Percentiles rank a stretch among this genome's conserved stretches.
phyloP scores from a whole-genome alignment of 2,797 vertebrate species.

The Sebastes trivittatus region DNA sequence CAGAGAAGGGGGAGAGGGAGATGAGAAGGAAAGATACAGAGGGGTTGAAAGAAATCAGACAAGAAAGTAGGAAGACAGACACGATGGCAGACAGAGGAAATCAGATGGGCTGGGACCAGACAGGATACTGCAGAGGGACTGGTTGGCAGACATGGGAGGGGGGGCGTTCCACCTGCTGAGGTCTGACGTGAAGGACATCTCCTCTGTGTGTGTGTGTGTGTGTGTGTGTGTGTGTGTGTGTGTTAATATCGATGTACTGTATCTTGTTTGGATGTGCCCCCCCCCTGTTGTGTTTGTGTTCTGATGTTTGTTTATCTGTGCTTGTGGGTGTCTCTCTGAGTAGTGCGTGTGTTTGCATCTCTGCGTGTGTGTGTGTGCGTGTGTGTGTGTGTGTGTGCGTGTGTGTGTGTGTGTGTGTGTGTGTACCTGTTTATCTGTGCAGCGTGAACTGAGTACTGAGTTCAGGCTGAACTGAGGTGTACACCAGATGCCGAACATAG shows the following conservation, averaged over 20 bases:
- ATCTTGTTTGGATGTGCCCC: slow-evolving; percentile 44
- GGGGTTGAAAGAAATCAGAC: slow-evolving; percentile 45
- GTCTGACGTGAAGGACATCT: slow-evolving; percentile 63
- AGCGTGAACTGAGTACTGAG: slow-evolving; percentile 25
- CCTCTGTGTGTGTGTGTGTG: neutral
- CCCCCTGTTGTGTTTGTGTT: slow-evolving; percentile 32
- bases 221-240: neutral
- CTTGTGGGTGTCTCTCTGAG: slow-evolving; percentile 24
- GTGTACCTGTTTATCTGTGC: slow-evolving; percentile 21
- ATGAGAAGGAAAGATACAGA: slow-evolving; percentile 28
- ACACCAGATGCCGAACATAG: slow-evolving; percentile 25
- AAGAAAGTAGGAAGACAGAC: slow-evolving; percentile 36
- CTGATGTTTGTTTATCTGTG: slow-evolving; percentile 57
- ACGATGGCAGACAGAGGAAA: slow-evolving; percentile 38
- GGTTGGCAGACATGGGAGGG: slow-evolving; percentile 14
- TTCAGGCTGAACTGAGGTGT: neutral
- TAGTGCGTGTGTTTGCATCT: neutral
- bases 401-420: neutral
- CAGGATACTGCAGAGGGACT: slow-evolving; percentile 36
- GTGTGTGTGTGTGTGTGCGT: neutral
- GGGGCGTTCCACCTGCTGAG: slow-evolving; percentile 57
- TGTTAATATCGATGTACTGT: slow-evolving; percentile 30
- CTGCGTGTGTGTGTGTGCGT: neutral
- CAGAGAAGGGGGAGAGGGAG: neutral
- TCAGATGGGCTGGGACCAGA: slow-evolving; percentile 59